These are phyloP conservation scores for Chloropsis hardwickii DNA, from an alignment of 2,113 vertebrate species.

Conservation along the genomic window DNA sequence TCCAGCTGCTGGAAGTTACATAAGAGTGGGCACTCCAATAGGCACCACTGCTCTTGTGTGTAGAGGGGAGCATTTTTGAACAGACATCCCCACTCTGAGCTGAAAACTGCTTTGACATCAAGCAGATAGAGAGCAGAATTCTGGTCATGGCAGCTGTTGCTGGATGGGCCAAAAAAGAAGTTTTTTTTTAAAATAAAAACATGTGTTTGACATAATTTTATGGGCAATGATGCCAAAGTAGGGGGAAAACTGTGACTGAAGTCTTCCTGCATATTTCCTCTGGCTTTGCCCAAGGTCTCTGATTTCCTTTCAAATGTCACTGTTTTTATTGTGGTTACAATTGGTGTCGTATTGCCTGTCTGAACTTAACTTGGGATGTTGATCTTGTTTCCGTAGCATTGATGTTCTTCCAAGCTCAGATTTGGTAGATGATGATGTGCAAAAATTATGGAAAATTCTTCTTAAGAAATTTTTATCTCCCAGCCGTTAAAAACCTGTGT, in stretches of 20 bases:
- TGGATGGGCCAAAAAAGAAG: not conserved
- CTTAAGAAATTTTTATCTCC: not conserved
- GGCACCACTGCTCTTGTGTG: not conserved
- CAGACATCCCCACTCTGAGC: not conserved
- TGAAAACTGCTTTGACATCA: not conserved
- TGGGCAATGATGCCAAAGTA: not conserved
- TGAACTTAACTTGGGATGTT: not conserved
- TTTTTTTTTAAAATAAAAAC: not conserved
- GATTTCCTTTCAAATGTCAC: not conserved
- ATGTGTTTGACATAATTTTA: not conserved
- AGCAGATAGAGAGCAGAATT: not conserved
- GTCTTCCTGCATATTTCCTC: not conserved
- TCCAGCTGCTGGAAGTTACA: not conserved
- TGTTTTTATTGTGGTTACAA: not conserved
- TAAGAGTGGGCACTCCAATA: not conserved
- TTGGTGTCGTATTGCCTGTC: not conserved
- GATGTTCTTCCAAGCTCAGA: not conserved
- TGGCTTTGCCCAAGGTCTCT: not conserved
- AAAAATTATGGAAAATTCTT: not conserved
- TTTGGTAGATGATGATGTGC: not conserved
- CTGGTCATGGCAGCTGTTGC: not conserved
- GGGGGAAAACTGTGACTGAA: not conserved
- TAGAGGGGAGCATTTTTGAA: not conserved
- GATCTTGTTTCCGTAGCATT: accelerated
- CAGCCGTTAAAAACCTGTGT: accelerated